Evolutionary conservation across 2,797 vertebrate genomes (phyloP), one percentile per base, ranked within the genome.

Genomic region (Acanthurus lineatus): DNA sequence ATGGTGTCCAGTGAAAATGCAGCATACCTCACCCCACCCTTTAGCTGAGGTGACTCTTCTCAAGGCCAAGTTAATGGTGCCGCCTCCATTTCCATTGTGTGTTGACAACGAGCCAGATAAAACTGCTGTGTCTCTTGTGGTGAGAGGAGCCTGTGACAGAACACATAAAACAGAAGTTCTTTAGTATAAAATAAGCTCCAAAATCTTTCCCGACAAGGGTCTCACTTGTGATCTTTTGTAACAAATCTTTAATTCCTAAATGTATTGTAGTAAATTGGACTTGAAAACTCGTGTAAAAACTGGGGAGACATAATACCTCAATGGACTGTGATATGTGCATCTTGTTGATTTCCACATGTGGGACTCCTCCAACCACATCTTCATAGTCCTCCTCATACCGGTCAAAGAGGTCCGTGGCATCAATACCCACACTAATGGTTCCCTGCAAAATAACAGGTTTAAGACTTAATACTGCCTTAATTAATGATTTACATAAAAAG

Each of bases 251-350:
- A 40, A 56, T 47, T 45, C 3, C 7, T 42, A 70, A 35, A 19
- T 3, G 53, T 4, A 53, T 14, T 2, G 22, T 9, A 42, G 19
- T 9, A 51, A 40, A 69, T 0, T 40, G 42, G 3, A n/a, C 9
- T 57, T 57, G 6, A 75, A 71, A 35, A 52, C 3, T 7, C 1
- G 9, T 10, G 40, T 4, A 16, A n/a, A 38, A 22, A 28, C 54
- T 57, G 9, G 11, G 40, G 15, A 22, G 57, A 53, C 4, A 3
- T 20, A 15, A 77, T 85, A 99, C 98, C 97, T 99, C 98, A 38
- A 99, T 99, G 69, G 98, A 99, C 88, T 99, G 98, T 20, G 98
- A 99, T 92, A 99, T 99, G 94, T 99, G 97, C 98, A 99, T 99
- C 89, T 94, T 99, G 94, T 99, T 99, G 83, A 99, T 99, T 94